Evolutionary conservation across 2,113 vertebrate species (phyloP), one percentile per base, ranked within the genome.

Genomic region (Sardina pilchardus): DNA sequence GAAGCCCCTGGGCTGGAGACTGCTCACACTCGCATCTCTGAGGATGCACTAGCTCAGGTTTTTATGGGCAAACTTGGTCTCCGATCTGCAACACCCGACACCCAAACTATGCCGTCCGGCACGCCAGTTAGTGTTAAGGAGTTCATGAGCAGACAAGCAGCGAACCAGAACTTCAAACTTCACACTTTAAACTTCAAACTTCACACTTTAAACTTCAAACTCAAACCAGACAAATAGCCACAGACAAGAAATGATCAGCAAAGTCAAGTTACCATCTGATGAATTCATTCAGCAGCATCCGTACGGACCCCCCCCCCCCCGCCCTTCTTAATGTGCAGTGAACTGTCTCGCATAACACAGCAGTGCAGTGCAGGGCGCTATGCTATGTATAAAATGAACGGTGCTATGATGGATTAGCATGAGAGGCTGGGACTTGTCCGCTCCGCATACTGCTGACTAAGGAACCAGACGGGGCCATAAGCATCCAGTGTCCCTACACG

Each of bases 401-500:
- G 30, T 71, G 63, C 16, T 71, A 78, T 78, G 26, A 78, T 78
- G 71, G 71, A 78, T 78, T 36, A 78, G 71, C 71, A 78, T 42
- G 71, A 0, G 19, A 34, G 39, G 1, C 0, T 19, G 82, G 39
- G 80, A 53, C 48, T 85, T 83, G 81, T 85, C 43, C 75, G 59
- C 81, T 75, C 34, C 71, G 71, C 30, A 78, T 78, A 78, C 80
- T 89, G 88, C 85, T 89, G 85, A 88, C 67, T 88, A 84, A 85
- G 85, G 75, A 85, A 88, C 26, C 50, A 48, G 75, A 12, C 48
- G 16, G 71, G 26, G 21, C 12, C 16, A 34, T 19, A 26, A 43
- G 83, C 56, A 43, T 8, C n/a, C 8, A 34, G 63, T 71, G 63
- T 71, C 30, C 63, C 26, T 4, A 9, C 59, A 26, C 26, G 63